phyloP scores from a whole-genome alignment of 2,113 vertebrate species.

The Pardalotus punctatus region DNA sequence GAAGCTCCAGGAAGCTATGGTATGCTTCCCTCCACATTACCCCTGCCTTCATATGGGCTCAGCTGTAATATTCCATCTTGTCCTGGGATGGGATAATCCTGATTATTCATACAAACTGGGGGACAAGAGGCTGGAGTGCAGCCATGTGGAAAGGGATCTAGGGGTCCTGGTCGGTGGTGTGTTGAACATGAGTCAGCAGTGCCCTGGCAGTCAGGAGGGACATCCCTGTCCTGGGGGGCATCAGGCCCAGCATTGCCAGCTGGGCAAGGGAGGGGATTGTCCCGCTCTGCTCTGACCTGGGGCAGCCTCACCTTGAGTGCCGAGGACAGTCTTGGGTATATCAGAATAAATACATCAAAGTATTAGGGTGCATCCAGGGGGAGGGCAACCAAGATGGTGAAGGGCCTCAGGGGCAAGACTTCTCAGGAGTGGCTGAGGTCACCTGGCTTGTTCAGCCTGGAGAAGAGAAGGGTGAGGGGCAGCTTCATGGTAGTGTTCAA shows the following conservation, averaged over 20 bases:
- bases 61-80: neutral
- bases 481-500: neutral
- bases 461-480: neutral
- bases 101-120: neutral
- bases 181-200: neutral
- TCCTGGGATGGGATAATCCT: neutral
- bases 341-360: neutral
- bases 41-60: fast-evolving
- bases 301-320: neutral
- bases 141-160: neutral
- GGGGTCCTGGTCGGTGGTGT: neutral
- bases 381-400: neutral
- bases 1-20: neutral
- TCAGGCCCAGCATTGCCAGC: neutral
- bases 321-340: neutral
- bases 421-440: neutral
- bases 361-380: neutral
- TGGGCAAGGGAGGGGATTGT: neutral
- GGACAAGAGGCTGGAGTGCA: neutral
- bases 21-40: neutral
- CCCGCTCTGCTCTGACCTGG: neutral
- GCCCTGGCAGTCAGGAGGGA: neutral
- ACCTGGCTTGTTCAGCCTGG: neutral
- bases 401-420: neutral
- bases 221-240: neutral